phyloP scores from a whole-genome alignment of 2,888 invertebrate genomes.

The Crioceris asparagi region DNA sequence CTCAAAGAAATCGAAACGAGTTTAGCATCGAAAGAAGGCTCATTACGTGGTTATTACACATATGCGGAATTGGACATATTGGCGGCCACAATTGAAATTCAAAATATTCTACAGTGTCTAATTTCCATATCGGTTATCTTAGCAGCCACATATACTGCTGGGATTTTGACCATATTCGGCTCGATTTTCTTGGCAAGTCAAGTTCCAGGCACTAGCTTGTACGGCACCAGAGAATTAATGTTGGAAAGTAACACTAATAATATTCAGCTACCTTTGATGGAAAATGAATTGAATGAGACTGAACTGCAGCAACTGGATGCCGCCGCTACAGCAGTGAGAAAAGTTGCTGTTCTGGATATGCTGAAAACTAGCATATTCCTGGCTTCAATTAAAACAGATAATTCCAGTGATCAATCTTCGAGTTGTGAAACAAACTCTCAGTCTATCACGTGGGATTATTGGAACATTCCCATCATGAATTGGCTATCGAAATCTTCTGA shows the following conservation, averaged over 20 bases:
- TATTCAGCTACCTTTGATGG: constrained; percentile 2
- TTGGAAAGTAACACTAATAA: constrained; percentile 9
- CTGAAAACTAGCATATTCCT: constrained; percentile 33
- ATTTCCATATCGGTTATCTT: constrained; percentile 47
- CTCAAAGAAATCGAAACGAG: constrained; percentile 57
- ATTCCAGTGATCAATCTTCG: too few relatives aligned
- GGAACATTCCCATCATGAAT: constrained; percentile 34
- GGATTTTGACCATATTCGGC: constrained; percentile 48
- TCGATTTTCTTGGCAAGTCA: constrained; percentile 46
- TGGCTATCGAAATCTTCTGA: constrained; percentile 34
- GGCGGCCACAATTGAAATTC: constrained; percentile 39
- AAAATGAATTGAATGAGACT: constrained; percentile 12
- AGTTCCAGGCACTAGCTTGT: constrained; percentile 40
- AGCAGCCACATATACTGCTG: constrained; percentile 49
- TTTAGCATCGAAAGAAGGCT: constrained; percentile 64
- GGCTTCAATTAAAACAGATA: constrained; percentile 25
- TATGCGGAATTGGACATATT: constrained; percentile 64
- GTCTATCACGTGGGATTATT: constrained; percentile 36
- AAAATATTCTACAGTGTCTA: constrained; percentile 41
- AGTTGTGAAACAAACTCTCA: too few relatives aligned
- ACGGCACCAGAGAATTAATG: constrained; percentile 17
- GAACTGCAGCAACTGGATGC: too few relatives aligned
- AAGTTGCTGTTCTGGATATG: constrained; percentile 29
- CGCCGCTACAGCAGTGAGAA: constrained; percentile 1
- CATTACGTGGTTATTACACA: constrained; percentile 68